These are phyloP conservation scores for Chelmon rostratus DNA, from an alignment of 2,797 vertebrate genomes.

Conservation along the genomic window DNA sequence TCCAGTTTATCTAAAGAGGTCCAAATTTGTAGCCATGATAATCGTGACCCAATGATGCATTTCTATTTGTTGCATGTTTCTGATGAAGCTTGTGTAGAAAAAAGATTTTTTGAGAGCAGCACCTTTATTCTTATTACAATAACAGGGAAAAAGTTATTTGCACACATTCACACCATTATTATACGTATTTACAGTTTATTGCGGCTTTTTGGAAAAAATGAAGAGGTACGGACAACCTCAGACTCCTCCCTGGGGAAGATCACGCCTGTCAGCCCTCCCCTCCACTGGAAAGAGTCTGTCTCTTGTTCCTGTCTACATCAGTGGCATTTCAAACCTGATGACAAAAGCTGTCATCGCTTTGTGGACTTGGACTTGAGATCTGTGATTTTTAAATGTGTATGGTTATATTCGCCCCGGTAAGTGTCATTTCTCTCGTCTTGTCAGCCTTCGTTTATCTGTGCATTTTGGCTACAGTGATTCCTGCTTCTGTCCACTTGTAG, in stretches of 20 bases:
- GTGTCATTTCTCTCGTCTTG: constrained; percentile 63
- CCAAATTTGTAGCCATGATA: neutral
- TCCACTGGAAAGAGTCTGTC: constrained; percentile 46
- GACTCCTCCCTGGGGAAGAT: constrained; percentile 66
- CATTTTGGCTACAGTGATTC: neutral
- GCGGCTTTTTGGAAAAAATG: constrained; percentile 18
- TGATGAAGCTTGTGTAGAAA: neutral
- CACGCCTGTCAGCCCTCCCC: constrained; percentile 59
- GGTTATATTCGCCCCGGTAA: constrained; percentile 99
- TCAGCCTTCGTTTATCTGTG: neutral
- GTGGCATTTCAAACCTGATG: constrained; percentile 79
- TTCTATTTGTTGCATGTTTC: constrained; percentile 25
- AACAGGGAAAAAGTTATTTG: neutral
- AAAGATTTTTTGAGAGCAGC: neutral
- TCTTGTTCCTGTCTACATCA: constrained; percentile 55
- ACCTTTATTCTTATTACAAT: neutral
- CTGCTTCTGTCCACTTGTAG: neutral
- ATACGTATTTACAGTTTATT: neutral
- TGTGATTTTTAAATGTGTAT: constrained; percentile 99
- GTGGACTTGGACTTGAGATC: constrained; percentile 87
- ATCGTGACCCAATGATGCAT: neutral
- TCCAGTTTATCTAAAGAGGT: neutral
- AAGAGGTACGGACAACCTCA: constrained; percentile 22
- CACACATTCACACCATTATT: neutral
- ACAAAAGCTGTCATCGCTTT: constrained; percentile 87